A percentile compares a stretch with the other conserved stretches of the same genome.
Conservation (phyloP, 2,888 invertebrate genomes). For the Helicoverpa assulta region DNA sequence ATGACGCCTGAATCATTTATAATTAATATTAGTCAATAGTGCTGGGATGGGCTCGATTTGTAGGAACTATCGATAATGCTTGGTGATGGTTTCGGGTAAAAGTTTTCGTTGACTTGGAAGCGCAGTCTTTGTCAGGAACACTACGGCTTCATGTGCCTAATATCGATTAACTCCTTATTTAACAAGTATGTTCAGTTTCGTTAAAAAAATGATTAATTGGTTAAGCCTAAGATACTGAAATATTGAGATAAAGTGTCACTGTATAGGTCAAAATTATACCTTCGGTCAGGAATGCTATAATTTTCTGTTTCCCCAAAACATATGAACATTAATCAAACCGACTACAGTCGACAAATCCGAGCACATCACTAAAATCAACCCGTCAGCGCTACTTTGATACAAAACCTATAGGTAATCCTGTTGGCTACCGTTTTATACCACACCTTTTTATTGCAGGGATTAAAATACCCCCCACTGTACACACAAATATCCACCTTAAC, state of each 20-base stretch:
- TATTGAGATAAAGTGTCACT: no score
- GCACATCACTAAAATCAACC: slow-evolving; percentile 67
- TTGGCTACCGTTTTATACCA: slow-evolving; percentile 86
- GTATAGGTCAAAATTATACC: no score
- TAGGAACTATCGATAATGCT: neutral
- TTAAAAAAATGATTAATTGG: no score
- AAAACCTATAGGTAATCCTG: slow-evolving; percentile 84
- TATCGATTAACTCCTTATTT: no score
- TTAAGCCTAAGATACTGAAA: no score
- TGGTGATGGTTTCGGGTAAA: neutral
- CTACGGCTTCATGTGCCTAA: no score
- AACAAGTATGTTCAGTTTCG: no score
- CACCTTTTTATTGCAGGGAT: slow-evolving; percentile 78
- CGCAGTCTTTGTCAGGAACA: neutral
- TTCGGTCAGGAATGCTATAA: no score
- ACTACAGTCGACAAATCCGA: slow-evolving; percentile 48
- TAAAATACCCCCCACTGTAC: slow-evolving; percentile 61
- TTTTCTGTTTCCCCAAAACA: neutral
- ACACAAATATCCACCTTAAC: slow-evolving; percentile 49
- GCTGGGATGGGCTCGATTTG: slow-evolving; percentile 49
- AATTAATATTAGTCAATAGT: slow-evolving; percentile 67
- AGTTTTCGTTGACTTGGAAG: neutral
- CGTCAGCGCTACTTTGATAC: slow-evolving; percentile 81
- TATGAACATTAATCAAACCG: neutral
- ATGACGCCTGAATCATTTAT: slow-evolving; percentile 77